Base-by-base conservation (phyloP, 2,888 invertebrate species). In the Lumbricus terrestris region DNA sequence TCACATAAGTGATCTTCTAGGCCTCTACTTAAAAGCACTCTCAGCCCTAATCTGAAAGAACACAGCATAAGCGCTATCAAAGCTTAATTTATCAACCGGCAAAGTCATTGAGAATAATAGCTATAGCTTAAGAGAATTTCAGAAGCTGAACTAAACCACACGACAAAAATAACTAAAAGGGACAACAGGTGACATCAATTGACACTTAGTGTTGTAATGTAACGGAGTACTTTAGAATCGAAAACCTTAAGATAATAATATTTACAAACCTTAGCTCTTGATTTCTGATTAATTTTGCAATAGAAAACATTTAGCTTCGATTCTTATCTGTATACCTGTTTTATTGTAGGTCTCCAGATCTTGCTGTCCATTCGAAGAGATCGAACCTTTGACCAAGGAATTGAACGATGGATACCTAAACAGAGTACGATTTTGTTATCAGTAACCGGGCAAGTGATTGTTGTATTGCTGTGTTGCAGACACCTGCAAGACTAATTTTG, bases 331-430 rank as follows among this genome's bases (percentile, higher is more conserved):
- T 13, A 69, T 69, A 94, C 94, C 93, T 94, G 93, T 54, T 94
- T 93, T 6, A 94, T 91, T 91, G 93, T 92, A 13, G 94, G 93
- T 35, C 94, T 94, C 95, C 95, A 95, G 18, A 95, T 94, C 88
- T 93, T 93, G 8, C 93, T 93, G 91, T 95, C 95, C 94, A 95
- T 94, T 40, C 94, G 91, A 91, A 99, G 95, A 38, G 98, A 98
- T 94, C 98, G 98, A 16, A 99, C 97, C 95, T 97, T 97, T 18
- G 98, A 98, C 93, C 98, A 96, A 20, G 98, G 98, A 94, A 99
- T 96, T 94, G 97, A 97, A 47, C 98, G 96, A 95, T 99, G 99
- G 90, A 99, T 97, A 93, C 98, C 94, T 94, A 90, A 47, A 89
- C 29, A 69, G 29, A 69, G 8, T 29, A n/a, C 69, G n/a, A n/a